Evolutionary conservation across 2,113 vertebrate genomes (phyloP).

Genomic region (Apaloderma vittatum): DNA sequence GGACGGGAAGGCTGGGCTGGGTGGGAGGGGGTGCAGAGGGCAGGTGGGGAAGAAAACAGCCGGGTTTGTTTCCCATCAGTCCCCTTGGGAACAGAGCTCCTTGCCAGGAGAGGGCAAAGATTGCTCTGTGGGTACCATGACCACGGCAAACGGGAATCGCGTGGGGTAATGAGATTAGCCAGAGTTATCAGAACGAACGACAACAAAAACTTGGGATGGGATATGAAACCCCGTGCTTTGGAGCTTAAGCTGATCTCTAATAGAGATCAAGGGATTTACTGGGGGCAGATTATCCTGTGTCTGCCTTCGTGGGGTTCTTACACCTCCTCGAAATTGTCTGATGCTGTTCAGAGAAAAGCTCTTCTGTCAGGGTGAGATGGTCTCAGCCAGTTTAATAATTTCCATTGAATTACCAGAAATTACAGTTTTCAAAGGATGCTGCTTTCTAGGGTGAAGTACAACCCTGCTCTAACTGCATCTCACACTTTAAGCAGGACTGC

Average conservation of each 20-base stretch:
- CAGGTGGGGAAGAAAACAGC: not conserved
- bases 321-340: constrained; percentile 65
- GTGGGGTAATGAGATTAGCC: constrained; percentile 59
- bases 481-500: not conserved
- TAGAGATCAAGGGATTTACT: constrained; percentile 70
- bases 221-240: constrained; percentile 29
- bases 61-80: not conserved
- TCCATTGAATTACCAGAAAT: constrained; percentile 68
- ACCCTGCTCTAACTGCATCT: not conserved
- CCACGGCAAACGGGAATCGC: not conserved
- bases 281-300: constrained; percentile 64
- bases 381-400: constrained; percentile 59
- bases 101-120: constrained; percentile 33
- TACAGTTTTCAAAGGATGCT: constrained; percentile 46
- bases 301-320: constrained; percentile 65
- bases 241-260: constrained; percentile 71
- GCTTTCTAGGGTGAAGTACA: constrained; percentile 37
- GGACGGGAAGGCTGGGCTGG: not conserved
- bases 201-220: constrained; percentile 65
- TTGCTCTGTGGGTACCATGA: constrained; percentile 26
- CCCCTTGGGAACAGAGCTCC: not conserved
- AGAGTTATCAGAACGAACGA: not conserved
- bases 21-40: not conserved
- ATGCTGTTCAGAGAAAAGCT: constrained; percentile 64
- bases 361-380: constrained; percentile 32